Evolutionary conservation across 2,888 invertebrate genomes (phyloP).

Genomic region (Anorthoa munda): DNA sequence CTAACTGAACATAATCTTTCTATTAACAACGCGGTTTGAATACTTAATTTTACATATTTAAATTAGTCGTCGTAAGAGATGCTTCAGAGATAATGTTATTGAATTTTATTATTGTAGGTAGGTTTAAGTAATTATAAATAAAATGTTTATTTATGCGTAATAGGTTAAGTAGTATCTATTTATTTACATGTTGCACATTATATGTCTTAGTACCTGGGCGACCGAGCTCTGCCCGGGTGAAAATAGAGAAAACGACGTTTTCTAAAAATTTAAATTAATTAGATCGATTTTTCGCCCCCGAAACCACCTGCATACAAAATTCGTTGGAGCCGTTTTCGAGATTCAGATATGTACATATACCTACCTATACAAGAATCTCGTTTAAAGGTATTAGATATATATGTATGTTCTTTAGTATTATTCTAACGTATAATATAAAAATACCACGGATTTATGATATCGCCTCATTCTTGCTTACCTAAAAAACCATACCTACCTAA

Average conservation of each 20-base stretch:
- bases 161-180: not conserved
- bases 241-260: too few relatives aligned
- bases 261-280: too few relatives aligned
- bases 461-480: not conserved
- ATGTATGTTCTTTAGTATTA: not conserved
- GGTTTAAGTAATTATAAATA: not conserved
- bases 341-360: too few relatives aligned
- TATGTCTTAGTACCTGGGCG: not conserved
- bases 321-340: too few relatives aligned
- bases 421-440: not conserved
- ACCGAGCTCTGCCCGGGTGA: too few relatives aligned
- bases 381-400: too few relatives aligned
- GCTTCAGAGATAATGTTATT: slow-evolving; percentile 26
- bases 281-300: too few relatives aligned
- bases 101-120: slow-evolving; percentile 14
- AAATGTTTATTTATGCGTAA: not conserved
- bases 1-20: slow-evolving; percentile 52
- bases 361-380: too few relatives aligned
- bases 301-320: too few relatives aligned
- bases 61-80: slow-evolving; percentile 31
- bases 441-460: not conserved
- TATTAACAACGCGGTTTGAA: slow-evolving; percentile 44
- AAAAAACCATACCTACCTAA: not conserved
- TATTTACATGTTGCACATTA: not conserved
- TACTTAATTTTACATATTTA: slow-evolving; percentile 38